A percentile compares a stretch with the other conserved stretches of the same genome.
Conservation (phyloP, 2,113 vertebrate genomes). For the Macquaria ambigua region DNA sequence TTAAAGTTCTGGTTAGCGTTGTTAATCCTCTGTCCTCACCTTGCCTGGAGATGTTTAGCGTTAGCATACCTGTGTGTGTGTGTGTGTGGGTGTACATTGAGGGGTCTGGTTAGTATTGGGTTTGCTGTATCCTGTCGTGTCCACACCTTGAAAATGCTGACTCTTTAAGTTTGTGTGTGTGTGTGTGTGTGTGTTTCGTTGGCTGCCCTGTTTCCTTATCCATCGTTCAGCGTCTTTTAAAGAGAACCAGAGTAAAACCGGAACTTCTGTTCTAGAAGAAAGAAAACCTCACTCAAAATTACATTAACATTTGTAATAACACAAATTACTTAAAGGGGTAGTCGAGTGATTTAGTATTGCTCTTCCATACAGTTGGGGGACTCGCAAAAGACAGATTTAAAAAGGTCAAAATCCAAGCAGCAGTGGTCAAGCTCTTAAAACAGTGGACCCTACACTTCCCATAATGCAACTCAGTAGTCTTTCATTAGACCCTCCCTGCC, state of each 20-base stretch:
- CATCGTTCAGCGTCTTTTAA: conserved; percentile 22
- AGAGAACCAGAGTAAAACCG: background rate
- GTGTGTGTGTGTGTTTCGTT: conserved; percentile 10
- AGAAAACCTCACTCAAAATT: conserved; percentile 11
- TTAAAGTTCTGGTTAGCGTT: conserved; percentile 53
- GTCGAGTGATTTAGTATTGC: background rate
- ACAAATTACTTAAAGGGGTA: conserved; percentile 3
- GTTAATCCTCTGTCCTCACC: conserved; percentile 61
- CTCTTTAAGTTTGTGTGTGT: conserved; percentile 22
- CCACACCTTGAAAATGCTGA: conserved; percentile 53
- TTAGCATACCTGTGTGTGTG: background rate
- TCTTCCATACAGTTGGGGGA: background rate
- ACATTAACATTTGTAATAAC: conserved; percentile 24
- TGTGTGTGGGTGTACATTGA: conserved; percentile 16
- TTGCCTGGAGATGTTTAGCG: conserved; percentile 33
- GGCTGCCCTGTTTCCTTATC: conserved; percentile 16
- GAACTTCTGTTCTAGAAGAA: conserved; percentile 18
- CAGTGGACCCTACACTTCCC: background rate
- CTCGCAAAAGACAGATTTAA: too few relatives aligned
- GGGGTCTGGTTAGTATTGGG: conserved; percentile 51
- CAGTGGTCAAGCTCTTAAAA: background rate
- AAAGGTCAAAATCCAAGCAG: background rate
- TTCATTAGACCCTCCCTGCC: background rate
- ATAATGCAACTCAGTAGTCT: background rate
- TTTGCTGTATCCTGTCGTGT: conserved; percentile 59